A percentile compares a stretch with the other conserved stretches of the same genome.
Evolutionary conservation across 1,140 invertebrate species (phyloP).

Genomic region (Bombus soroeensis): DNA sequence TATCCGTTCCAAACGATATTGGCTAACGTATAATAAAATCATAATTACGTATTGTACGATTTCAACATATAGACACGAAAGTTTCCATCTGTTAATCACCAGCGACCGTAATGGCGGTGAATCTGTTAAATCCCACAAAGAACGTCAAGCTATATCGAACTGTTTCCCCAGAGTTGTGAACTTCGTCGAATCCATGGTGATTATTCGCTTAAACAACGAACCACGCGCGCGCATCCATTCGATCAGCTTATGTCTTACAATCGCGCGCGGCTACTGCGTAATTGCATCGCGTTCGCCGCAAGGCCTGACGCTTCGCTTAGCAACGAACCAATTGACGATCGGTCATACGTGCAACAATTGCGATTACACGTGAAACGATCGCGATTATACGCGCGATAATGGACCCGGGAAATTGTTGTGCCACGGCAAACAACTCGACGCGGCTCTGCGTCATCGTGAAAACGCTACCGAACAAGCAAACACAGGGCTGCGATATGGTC

Average conservation of each 20-base stretch:
- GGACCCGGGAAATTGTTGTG: constrained; percentile 39
- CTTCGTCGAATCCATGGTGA: constrained; percentile 4
- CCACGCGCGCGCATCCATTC: background rate
- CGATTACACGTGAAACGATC: constrained; percentile 52
- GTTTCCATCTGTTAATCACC: background rate
- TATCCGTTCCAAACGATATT: too few relatives aligned
- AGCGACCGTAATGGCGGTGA: background rate
- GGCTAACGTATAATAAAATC: too few relatives aligned
- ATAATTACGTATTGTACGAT: too few relatives aligned
- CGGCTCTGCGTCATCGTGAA: background rate
- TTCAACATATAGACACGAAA: background rate
- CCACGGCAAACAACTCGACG: constrained; percentile 34
- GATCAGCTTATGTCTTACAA: constrained; percentile 56
- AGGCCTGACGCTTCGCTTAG: constrained; percentile 50
- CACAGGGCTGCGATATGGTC: background rate
- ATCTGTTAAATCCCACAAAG: background rate
- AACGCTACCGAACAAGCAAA: constrained; percentile 12
- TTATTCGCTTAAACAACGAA: constrained; percentile 21
- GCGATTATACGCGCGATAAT: constrained; percentile 52
- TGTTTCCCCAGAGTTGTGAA: background rate
- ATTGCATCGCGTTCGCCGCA: constrained; percentile 51
- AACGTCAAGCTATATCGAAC: background rate
- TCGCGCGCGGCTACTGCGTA: constrained; percentile 41
- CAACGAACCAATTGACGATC: constrained; percentile 55
- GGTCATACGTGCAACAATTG: constrained; percentile 52